phyloP scores from a whole-genome alignment of 2,113 vertebrate species.

The Ictalurus punctatus region DNA sequence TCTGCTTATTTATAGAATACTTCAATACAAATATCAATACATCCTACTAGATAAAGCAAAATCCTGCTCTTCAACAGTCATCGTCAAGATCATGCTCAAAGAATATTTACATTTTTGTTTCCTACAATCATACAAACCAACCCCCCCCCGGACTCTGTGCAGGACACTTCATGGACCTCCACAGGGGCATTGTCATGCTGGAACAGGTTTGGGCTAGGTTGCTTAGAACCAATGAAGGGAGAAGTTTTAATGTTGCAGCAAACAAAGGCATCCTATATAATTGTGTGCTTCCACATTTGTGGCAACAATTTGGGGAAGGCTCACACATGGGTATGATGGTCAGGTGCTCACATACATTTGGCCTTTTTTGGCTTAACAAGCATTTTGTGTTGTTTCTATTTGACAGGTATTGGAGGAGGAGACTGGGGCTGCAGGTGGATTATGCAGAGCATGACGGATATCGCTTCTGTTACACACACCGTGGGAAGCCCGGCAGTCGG shows the following conservation, averaged over 20 bases:
- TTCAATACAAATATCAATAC: neutral
- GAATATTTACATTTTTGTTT: neutral
- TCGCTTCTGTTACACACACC: conserved; percentile 86
- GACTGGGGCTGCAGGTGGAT: conserved; percentile 81
- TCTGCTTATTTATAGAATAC: neutral
- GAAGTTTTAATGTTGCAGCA: neutral
- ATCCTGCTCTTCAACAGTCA: neutral
- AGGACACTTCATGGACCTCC: neutral
- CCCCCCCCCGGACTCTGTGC: too few species aligned
- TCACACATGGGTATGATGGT: neutral
- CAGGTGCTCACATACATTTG: neutral
- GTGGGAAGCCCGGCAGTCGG: conserved; percentile 77
- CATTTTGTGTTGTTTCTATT: neutral
- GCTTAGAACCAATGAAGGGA: neutral
- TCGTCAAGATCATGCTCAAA: neutral
- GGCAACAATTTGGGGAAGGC: neutral
- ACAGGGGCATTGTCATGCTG: neutral
- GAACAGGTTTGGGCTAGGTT: neutral
- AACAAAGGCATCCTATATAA: neutral
- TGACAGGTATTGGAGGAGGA: conserved; percentile 70
- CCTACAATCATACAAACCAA: too few species aligned
- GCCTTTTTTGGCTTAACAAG: neutral
- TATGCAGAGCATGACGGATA: conserved; percentile 76
- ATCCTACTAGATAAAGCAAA: too few species aligned
- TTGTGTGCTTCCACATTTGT: neutral